Evolutionary conservation across 2,888 invertebrate species (phyloP).

Genomic region (Crossocerus cetratus): DNA sequence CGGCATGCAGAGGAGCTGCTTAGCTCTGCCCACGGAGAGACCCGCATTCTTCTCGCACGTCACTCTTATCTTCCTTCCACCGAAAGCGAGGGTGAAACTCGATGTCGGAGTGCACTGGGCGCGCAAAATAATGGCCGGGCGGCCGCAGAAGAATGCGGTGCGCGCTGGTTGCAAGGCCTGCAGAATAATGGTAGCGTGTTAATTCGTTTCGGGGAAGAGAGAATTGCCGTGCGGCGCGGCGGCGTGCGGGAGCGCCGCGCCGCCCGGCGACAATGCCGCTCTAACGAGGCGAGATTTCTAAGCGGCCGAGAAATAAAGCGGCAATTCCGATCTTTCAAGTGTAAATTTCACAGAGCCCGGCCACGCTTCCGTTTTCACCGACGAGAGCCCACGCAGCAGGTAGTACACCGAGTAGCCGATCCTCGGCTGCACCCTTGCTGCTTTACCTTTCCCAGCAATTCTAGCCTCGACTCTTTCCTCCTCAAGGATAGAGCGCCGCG

Average conservation of each 20-base stretch:
- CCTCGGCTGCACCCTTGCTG: background rate
- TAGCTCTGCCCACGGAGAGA: no score
- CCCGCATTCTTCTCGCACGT: slow-evolving; percentile 15
- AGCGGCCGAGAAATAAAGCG: slow-evolving; percentile 50
- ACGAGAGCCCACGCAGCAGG: slow-evolving; percentile 11
- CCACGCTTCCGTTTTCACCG: slow-evolving; percentile 42
- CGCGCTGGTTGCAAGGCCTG: slow-evolving; percentile 2
- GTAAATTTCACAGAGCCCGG: slow-evolving; percentile 42
- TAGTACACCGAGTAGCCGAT: slow-evolving; percentile 10
- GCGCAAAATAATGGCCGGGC: slow-evolving; percentile 25
- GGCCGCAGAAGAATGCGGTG: slow-evolving; percentile 35
- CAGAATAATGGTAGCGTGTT: slow-evolving; percentile 37
- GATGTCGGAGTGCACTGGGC: background rate
- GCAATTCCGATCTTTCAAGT: slow-evolving; percentile 54
- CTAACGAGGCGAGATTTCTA: slow-evolving; percentile 48
- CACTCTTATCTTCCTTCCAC: slow-evolving; percentile 23
- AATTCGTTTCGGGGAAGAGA: slow-evolving; percentile 38
- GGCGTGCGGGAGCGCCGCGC: slow-evolving; percentile 17
- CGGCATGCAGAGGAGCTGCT: no score
- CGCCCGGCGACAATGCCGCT: slow-evolving; percentile 45
- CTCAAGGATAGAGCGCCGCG: background rate
- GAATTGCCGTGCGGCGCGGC: slow-evolving; percentile 14
- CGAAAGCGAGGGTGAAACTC: slow-evolving; percentile 16
- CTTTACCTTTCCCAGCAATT: background rate
- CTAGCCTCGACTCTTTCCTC: background rate